These are phyloP conservation scores for Nemoura dubitans DNA, from an alignment of 2,888 invertebrate species.

Conservation along the genomic window DNA sequence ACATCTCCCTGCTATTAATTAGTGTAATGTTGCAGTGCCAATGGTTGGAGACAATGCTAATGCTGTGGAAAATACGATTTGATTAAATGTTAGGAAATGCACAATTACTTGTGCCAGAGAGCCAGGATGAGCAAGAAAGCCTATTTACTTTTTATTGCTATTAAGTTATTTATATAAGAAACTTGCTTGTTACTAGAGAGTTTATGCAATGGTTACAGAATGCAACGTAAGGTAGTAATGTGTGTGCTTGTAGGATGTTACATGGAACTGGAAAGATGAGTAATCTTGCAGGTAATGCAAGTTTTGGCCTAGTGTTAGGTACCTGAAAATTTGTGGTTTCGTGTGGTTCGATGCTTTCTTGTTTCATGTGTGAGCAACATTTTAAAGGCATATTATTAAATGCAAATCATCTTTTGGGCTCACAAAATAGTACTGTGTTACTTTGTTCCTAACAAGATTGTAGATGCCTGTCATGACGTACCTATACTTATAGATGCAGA, in stretches of 20 bases:
- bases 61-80: not conserved
- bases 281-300: not conserved
- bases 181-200: not conserved
- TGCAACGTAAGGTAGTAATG: not conserved
- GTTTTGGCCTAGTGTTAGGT: no score
- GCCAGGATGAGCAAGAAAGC: not conserved
- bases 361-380: no score
- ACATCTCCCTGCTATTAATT: not conserved
- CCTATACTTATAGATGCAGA: no score
- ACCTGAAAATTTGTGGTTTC: no score
- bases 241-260: not conserved
- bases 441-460: no score
- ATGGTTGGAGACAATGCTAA: not conserved
- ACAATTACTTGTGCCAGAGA: not conserved
- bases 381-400: no score
- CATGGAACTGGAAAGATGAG: not conserved
- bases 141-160: not conserved
- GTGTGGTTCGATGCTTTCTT: no score
- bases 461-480: no score
- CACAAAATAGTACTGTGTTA: no score
- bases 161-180: not conserved
- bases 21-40: not conserved
- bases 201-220: not conserved
- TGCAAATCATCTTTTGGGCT: no score
- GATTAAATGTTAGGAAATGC: not conserved